Evolutionary conservation across 1,140 invertebrate species (phyloP), one percentile per base, ranked within the genome.

Genomic region (Ceratina australensis): DNA sequence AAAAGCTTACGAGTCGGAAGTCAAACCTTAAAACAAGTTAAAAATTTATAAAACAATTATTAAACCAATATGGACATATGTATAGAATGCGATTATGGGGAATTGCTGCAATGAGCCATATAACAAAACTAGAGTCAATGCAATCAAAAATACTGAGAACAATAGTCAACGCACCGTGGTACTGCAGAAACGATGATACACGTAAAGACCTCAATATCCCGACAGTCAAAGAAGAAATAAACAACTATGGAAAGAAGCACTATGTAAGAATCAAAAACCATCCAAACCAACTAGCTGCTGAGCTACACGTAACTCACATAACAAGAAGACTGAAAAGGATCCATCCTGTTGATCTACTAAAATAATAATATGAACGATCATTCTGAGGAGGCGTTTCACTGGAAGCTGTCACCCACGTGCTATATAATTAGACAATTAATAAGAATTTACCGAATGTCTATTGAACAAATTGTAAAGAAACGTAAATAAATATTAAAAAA

Each of bases 61-160:
- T 49, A 8, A 64, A 13, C 33, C 61, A 42, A 64, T 64, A 3
- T 64, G 28, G 33, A 64, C 61, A 1, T 64, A 64, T 47, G 61
- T n/a, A n/a, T n/a, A n/a, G 61, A 42, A 20, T 47, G 22, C n/a
- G n/a, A 49, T 8, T 64, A 49, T 64, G 42, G 42, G 63, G 63
- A 16, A 64, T 10, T 3, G 42, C 63, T 0, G 63, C 63, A n/a
- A 64, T 22, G 10, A 64, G 63, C 10, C 42, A 64, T 7, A 64
- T 49, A 64, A 47, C n/a, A 49, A 64, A 64, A 64, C 33, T 64
- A 22, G 63, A 64, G 18, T 20, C 50, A 72, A 13, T 76, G 42
- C 60, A 63, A n/a, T 63, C 0, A 63, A 63, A 42, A 42, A 63
- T 63, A 18, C 60, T 42, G 16, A 63, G 28, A 63, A 63, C 28